Conservation (phyloP, 1,140 invertebrate species). For the Drosophila prosaltans region DNA sequence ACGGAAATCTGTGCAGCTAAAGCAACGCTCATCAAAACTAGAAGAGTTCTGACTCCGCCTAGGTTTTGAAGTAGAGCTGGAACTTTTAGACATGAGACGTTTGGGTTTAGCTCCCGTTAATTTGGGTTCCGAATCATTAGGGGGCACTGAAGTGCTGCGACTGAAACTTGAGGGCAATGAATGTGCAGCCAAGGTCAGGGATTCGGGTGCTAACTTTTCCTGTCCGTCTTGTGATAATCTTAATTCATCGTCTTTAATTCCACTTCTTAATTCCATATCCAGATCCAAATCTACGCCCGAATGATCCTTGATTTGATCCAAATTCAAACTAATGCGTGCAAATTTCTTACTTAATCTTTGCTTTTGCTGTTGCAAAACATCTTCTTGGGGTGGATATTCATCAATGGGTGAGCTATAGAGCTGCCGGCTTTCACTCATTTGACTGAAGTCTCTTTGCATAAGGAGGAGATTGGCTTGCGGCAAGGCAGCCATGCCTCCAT, state of each 20-base stretch:
- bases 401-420: constrained; percentile 76
- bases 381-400: constrained; percentile 60
- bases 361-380: constrained; percentile 59
- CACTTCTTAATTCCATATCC: constrained; percentile 39
- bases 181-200: constrained; percentile 41
- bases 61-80: constrained; percentile 65
- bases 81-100: constrained; percentile 69
- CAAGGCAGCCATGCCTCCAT: constrained; percentile 22
- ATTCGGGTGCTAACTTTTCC: neutral
- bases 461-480: constrained; percentile 62
- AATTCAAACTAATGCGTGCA: constrained; percentile 69
- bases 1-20: constrained; percentile 76
- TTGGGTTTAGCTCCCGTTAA: constrained; percentile 79
- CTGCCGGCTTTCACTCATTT: constrained; percentile 61
- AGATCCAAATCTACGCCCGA: constrained; percentile 34
- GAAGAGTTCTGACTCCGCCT: constrained; percentile 60
- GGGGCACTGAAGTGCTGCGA: constrained; percentile 46
- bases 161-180: constrained; percentile 73
- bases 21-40: constrained; percentile 76
- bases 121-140: constrained; percentile 43
- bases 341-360: constrained; percentile 70
- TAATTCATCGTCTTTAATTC: constrained; percentile 11
- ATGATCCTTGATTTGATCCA: constrained; percentile 73
- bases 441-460: constrained; percentile 74
- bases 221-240: neutral